phyloP scores from a whole-genome alignment of 2,797 vertebrate genomes.

The Gobio occitaniae region DNA sequence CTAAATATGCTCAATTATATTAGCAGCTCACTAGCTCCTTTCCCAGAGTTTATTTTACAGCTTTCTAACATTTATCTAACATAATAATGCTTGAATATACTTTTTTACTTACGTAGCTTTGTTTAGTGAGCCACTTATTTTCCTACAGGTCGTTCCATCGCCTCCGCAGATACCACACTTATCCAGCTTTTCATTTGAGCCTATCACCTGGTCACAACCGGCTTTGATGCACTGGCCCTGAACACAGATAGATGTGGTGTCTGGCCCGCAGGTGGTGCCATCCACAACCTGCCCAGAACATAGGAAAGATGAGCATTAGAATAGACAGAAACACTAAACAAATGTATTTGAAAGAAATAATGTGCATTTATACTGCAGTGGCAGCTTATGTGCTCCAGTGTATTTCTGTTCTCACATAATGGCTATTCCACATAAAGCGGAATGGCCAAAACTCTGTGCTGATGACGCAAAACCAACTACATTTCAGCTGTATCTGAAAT shows the following conservation, averaged over 20 bases:
- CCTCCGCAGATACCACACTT: conserved; percentile 94
- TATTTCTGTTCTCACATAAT: conserved; percentile 1
- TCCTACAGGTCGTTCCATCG: conserved; percentile 86
- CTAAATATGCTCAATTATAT: not conserved
- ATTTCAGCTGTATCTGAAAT: conserved; percentile 46
- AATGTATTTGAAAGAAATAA: not conserved
- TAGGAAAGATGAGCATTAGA: conserved; percentile 5
- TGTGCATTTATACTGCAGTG: conserved; percentile 10
- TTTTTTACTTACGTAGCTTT: conserved; percentile 83
- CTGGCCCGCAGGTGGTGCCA: conserved; percentile 92
- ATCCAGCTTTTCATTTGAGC: conserved; percentile 91
- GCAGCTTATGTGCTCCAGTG: not conserved
- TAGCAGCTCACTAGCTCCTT: not conserved
- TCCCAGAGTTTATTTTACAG: not conserved
- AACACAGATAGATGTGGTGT: conserved; percentile 93
- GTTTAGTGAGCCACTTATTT: conserved; percentile 89
- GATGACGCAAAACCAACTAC: conserved; percentile 44
- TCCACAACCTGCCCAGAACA: conserved; percentile 85
- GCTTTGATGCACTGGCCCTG: conserved; percentile 96
- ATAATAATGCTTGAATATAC: not conserved
- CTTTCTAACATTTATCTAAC: not conserved
- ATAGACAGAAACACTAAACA: conserved; percentile 11
- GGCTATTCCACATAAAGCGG: conserved; percentile 21
- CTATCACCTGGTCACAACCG: conserved; percentile 92
- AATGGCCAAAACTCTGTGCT: conserved; percentile 23